Base-by-base conservation (phyloP, 2,797 vertebrate species). In the Arctocebus calabarensis region DNA sequence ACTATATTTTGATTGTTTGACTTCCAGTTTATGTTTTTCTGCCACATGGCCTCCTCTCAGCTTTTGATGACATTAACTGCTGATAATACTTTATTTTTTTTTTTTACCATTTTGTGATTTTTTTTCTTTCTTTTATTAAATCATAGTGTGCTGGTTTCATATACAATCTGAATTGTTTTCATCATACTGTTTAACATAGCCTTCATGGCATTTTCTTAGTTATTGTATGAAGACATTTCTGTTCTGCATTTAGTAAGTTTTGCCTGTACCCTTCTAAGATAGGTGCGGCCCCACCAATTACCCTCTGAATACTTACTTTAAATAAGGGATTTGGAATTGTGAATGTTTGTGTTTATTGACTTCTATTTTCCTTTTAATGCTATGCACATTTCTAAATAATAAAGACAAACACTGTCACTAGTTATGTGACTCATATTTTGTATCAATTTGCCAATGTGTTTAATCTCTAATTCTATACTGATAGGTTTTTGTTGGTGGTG, bases 351-450 rank as follows among this genome's bases (percentile, higher is more conserved):
- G 71, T 88, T 83, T 59, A 34, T 94, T 95, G 86, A 66, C 25
- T 87, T 91, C 78, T 82, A 37, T 62, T 88, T 95, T 55, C 27
- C 1, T 78, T 86, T 77, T 77, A 75, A 52, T 81, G 73, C 88
- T n/a, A 59, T 52, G n/a, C 57, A 68, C 37, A 25, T 83, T 95
- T 96, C 32, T 70, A 79, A 87, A 82, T 75, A 90, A 88, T 62
- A 75, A 57, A 91, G 84, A 61, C 59, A 90, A 90, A 68, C 25
- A 59, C 45, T 55, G 13, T 32, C 27, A 59, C 55, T 85, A 52
- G 23, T 84, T 91, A 48, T 43, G 20, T 86, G 37, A 48, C 22
- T 71, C n/a, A 27, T 88, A 55, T 7, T 1, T 89, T 88, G 13
- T 70, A 78, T 68, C 34, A 61, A 13, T 68, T 92, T 96, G 40